phyloP scores from a whole-genome alignment of 2,888 invertebrate genomes.

The Hemistola chrysoprasaria region DNA sequence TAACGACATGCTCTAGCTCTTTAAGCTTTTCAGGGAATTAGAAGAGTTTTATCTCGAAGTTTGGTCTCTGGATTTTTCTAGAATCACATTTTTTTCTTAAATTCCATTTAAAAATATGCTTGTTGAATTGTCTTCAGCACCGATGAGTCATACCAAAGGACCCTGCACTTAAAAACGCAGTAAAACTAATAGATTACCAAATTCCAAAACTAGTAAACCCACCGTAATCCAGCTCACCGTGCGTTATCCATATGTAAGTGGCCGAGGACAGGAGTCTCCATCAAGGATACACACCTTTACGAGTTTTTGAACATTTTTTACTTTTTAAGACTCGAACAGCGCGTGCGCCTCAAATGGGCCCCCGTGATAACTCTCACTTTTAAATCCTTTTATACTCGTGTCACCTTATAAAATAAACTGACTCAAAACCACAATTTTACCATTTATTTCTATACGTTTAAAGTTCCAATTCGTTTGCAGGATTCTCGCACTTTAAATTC shows the following conservation, averaged over 20 bases:
- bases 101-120: too few species aligned
- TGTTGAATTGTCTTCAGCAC: too few species aligned
- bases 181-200: slow-evolving; percentile 29
- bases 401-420: slow-evolving; percentile 52
- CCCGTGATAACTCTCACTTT: slow-evolving; percentile 81
- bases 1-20: too few species aligned
- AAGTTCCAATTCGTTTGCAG: slow-evolving; percentile 28
- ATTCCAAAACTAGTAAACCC: slow-evolving; percentile 30
- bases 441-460: slow-evolving; percentile 32
- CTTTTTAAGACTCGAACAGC: slow-evolving; percentile 65
- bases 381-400: slow-evolving; percentile 71
- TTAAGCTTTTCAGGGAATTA: too few species aligned
- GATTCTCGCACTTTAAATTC: slow-evolving; percentile 61
- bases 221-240: slow-evolving; percentile 24
- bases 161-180: slow-evolving; percentile 27
- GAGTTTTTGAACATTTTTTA: slow-evolving; percentile 43
- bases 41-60: too few species aligned
- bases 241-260: slow-evolving; percentile 44
- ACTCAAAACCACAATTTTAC: slow-evolving; percentile 30
- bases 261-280: slow-evolving; percentile 65
- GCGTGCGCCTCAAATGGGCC: slow-evolving; percentile 78
- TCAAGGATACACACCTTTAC: slow-evolving; percentile 59
- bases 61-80: too few species aligned
- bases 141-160: slow-evolving; percentile 16
- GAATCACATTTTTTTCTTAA: too few species aligned